These are phyloP conservation scores for Drosophila albomicans DNA, from an alignment of 1,140 invertebrate species.

Conservation along the genomic window DNA sequence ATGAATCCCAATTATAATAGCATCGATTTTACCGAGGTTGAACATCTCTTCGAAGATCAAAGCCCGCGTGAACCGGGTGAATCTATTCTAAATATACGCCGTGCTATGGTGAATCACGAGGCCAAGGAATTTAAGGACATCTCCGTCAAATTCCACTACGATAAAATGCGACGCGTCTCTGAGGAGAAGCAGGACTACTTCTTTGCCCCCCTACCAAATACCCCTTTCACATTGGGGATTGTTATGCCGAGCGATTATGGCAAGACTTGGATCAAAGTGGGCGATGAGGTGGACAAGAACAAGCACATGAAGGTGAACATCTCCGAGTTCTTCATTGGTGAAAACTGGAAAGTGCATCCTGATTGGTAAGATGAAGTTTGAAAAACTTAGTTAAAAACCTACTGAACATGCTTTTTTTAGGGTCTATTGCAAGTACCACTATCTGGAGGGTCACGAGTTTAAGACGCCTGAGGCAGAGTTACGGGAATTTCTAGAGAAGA, in stretches of 20 bases:
- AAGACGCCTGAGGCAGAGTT: slow-evolving; percentile 90
- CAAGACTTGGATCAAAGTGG: slow-evolving; percentile 90
- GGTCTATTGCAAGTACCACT: slow-evolving; percentile 95
- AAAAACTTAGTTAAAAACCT: background rate
- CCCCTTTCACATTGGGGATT: slow-evolving; percentile 92
- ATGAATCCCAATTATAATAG: slow-evolving; percentile 98
- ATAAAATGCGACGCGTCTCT: slow-evolving; percentile 92
- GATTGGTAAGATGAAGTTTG: slow-evolving; percentile 88
- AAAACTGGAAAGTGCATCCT: slow-evolving; percentile 94
- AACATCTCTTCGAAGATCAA: slow-evolving; percentile 91
- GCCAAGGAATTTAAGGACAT: slow-evolving; percentile 88
- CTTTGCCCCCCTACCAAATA: slow-evolving; percentile 91
- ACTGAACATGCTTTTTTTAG: slow-evolving; percentile 76
- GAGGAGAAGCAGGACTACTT: slow-evolving; percentile 93
- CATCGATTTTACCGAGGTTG: slow-evolving; percentile 97
- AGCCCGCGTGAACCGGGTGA: slow-evolving; percentile 85
- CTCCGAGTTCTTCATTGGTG: slow-evolving; percentile 88
- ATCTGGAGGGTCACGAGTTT: slow-evolving; percentile 90
- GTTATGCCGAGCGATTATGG: slow-evolving; percentile 92
- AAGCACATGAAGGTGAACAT: slow-evolving; percentile 89
- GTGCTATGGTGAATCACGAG: slow-evolving; percentile 90
- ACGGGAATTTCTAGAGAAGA: slow-evolving; percentile 89
- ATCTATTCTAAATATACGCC: slow-evolving; percentile 87
- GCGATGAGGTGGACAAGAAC: slow-evolving; percentile 89
- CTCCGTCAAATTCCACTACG: slow-evolving; percentile 92